A percentile compares a stretch with the other conserved stretches of the same genome.
Conservation (phyloP, 2,888 invertebrate genomes). For the Cantharis rufa region DNA sequence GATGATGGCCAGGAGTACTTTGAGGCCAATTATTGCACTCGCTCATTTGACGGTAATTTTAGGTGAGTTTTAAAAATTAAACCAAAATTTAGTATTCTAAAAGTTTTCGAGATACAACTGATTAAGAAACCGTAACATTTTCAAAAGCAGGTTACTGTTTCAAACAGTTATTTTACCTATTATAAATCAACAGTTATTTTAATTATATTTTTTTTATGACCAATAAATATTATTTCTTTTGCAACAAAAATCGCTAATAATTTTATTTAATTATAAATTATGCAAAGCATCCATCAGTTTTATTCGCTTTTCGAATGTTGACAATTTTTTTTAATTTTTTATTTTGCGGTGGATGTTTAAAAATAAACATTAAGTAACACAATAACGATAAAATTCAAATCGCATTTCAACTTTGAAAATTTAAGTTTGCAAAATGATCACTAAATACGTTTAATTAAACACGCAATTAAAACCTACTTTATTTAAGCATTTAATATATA, state of each 20-base stretch:
- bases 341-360: background rate
- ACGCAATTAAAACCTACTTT: background rate
- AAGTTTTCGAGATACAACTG: background rate
- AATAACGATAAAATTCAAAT: background rate
- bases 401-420: background rate
- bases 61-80: constrained; percentile 37
- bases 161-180: background rate
- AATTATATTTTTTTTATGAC: background rate
- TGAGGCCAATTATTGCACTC: constrained; percentile 36
- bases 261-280: background rate
- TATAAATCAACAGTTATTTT: background rate
- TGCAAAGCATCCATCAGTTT: background rate
- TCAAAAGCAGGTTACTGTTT: background rate
- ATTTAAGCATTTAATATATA: background rate
- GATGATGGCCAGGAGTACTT: constrained; percentile 43
- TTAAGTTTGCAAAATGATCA: background rate
- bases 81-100: background rate
- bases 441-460: background rate
- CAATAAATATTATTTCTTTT: background rate
- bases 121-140: background rate
- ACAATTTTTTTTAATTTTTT: background rate
- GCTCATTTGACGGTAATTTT: constrained; percentile 29
- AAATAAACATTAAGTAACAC: constrained; percentile 1
- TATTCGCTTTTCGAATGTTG: background rate
- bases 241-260: background rate